phyloP scores from a whole-genome alignment of 1,140 invertebrate genomes.

The Drosophila santomea region DNA sequence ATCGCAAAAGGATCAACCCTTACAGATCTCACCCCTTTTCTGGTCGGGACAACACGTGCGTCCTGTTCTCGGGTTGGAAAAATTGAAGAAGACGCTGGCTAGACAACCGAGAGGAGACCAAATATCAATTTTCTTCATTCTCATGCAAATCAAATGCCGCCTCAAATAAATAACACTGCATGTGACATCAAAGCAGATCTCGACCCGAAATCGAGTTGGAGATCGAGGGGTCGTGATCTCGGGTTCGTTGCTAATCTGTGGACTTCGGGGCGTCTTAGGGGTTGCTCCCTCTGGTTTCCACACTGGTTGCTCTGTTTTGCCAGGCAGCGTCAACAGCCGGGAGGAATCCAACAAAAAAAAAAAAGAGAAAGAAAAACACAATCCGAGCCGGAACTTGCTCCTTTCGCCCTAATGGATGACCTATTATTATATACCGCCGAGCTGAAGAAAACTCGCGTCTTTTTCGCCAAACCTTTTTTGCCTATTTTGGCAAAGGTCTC shows the following conservation, averaged over 20 bases:
- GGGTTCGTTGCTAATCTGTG: conserved; percentile 52
- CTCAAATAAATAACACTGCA: conserved; percentile 79
- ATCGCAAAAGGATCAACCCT: conserved; percentile 57
- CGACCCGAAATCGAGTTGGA: conserved; percentile 19
- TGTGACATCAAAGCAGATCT: conserved; percentile 70
- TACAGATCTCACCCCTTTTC: conserved; percentile 58
- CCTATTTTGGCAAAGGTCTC: conserved; percentile 51
- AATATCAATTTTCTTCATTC: conserved; percentile 82
- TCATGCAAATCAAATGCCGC: conserved; percentile 80
- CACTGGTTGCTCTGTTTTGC: conserved; percentile 59
- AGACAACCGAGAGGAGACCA: conserved; percentile 69
- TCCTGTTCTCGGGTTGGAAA: conserved; percentile 25
- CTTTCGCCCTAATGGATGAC: conserved; percentile 76
- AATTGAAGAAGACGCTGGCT: conserved; percentile 58
- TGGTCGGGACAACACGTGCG: conserved; percentile 65
- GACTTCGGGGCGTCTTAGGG: conserved; percentile 53
- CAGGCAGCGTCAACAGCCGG: conserved; percentile 66
- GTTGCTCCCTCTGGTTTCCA: conserved; percentile 46
- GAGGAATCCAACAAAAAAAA: background rate
- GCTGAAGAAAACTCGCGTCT: conserved; percentile 56
- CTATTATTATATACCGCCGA: conserved; percentile 61
- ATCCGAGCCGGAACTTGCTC: conserved; percentile 43
- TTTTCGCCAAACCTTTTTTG: conserved; percentile 64
- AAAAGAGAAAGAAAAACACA: background rate
- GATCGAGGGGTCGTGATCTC: conserved; percentile 56